A percentile compares a stretch with the other conserved stretches of the same genome.
Conservation (phyloP, 2,888 invertebrate species). For the Amphipyra tragopoginis region DNA sequence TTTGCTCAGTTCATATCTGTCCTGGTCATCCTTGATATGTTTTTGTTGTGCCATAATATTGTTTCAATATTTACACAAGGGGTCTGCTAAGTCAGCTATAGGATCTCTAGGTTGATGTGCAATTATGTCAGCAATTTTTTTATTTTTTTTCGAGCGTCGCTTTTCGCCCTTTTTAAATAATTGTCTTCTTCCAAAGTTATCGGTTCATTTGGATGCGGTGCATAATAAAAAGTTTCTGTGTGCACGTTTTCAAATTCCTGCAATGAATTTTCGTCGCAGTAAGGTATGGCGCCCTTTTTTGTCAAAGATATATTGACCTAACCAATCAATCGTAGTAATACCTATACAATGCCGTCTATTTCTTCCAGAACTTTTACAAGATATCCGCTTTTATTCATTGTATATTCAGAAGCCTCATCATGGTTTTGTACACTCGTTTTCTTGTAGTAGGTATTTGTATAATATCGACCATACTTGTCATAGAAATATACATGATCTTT, state of each 20-base stretch:
- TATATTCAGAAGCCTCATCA: slow-evolving; percentile 61
- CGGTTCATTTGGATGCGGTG: slow-evolving; percentile 44
- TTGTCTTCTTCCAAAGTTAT: slow-evolving; percentile 58
- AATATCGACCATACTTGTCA: slow-evolving; percentile 68
- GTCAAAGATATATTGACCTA: slow-evolving; percentile 63
- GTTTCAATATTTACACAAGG: slow-evolving; percentile 60
- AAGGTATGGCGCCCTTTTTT: slow-evolving; percentile 54
- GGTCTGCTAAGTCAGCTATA: slow-evolving; percentile 62
- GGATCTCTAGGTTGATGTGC: slow-evolving; percentile 69
- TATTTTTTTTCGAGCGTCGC: slow-evolving; percentile 64
- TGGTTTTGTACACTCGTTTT: slow-evolving; percentile 61
- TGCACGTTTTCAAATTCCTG: slow-evolving; percentile 56
- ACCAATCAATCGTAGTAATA: slow-evolving; percentile 61
- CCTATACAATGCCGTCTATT: slow-evolving; percentile 55
- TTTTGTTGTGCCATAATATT: slow-evolving; percentile 40
- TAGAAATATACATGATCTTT: slow-evolving; percentile 64
- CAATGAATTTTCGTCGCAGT: slow-evolving; percentile 51
- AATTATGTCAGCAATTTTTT: slow-evolving; percentile 67
- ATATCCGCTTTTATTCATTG: slow-evolving; percentile 48
- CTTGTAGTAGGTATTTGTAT: slow-evolving; percentile 42
- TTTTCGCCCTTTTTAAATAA: slow-evolving; percentile 64
- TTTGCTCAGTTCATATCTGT: slow-evolving; percentile 49
- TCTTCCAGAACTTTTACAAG: slow-evolving; percentile 60
- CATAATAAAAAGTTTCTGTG: slow-evolving; percentile 9
- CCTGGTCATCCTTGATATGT: slow-evolving; percentile 34